phyloP scores from a whole-genome alignment of 2,113 vertebrate genomes.

The Pachypanchax playfairii region DNA sequence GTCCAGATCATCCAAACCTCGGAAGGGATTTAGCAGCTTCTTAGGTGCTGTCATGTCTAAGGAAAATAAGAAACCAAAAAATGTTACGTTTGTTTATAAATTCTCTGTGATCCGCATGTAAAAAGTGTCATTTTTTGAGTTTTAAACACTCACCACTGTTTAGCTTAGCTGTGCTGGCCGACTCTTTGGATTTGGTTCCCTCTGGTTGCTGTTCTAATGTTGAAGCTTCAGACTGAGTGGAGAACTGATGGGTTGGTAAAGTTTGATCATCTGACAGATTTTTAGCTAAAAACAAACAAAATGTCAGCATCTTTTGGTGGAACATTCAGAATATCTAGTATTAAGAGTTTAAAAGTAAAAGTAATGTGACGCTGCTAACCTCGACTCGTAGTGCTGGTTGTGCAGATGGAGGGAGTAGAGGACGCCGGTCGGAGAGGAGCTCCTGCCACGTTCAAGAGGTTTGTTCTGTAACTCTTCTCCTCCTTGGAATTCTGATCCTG shows the following conservation, averaged over 20 bases:
- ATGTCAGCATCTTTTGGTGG: conserved; percentile 5
- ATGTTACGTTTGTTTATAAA: not conserved
- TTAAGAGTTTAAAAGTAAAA: not conserved
- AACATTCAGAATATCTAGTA: not conserved
- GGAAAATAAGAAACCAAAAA: conserved; percentile 6
- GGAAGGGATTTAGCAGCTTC: conserved; percentile 68
- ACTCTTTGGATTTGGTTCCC: conserved; percentile 54
- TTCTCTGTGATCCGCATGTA: not conserved
- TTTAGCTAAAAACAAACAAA: conserved; percentile 73
- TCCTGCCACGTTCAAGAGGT: conserved; percentile 57
- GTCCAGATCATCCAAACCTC: conserved; percentile 75
- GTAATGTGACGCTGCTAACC: conserved; percentile 57
- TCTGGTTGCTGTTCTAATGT: conserved; percentile 65
- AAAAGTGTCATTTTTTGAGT: conserved; percentile 26
- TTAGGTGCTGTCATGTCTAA: conserved; percentile 63
- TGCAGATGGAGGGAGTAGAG: conserved; percentile 88
- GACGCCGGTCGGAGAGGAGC: conserved; percentile 83
- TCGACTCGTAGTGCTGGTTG: conserved; percentile 51
- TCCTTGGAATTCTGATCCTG: conserved; percentile 84
- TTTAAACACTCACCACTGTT: conserved; percentile 63
- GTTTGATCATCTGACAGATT: conserved; percentile 77
- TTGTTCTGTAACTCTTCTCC: conserved; percentile 37
- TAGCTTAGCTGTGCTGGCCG: conserved; percentile 55
- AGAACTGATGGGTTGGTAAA: conserved; percentile 61
- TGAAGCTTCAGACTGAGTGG: conserved; percentile 69